Conservation (phyloP, 2,888 invertebrate genomes). For the Keiferia lycopersicella region DNA sequence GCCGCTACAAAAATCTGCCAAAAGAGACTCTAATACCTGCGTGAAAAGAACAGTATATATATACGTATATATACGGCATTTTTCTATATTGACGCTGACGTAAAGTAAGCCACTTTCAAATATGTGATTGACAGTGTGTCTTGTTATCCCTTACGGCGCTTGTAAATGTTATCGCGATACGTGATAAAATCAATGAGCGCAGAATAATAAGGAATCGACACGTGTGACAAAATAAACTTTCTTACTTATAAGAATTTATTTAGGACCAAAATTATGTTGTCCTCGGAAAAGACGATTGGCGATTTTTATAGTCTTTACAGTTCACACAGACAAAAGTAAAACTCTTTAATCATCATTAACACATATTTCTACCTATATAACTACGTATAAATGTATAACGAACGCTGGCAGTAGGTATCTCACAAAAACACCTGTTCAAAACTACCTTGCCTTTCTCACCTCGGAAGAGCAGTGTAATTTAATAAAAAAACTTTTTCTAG, state of each 20-base stretch:
- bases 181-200: constrained; percentile 16
- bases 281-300: too few species aligned
- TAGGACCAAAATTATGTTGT: too few species aligned
- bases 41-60: not conserved
- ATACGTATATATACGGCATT: not conserved
- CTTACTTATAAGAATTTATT: too few species aligned
- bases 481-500: constrained; percentile 13
- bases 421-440: constrained; percentile 6
- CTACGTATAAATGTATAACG: not conserved
- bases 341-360: too few species aligned
- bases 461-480: not conserved
- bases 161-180: constrained; percentile 22
- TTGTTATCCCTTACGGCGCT: constrained; percentile 33
- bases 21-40: not conserved
- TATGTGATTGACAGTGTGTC: constrained; percentile 33
- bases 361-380: too few species aligned
- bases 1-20: not conserved
- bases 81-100: constrained; percentile 25
- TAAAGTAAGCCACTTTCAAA: constrained; percentile 40
- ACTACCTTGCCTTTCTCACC: not conserved
- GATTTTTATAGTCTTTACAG: too few species aligned
- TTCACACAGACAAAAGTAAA: too few species aligned
- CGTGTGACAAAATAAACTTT: not conserved
- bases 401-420: not conserved
- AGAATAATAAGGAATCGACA: not conserved